Evolutionary conservation across 2,113 vertebrate genomes (phyloP).

Genomic region (Oreocharis arfaki): DNA sequence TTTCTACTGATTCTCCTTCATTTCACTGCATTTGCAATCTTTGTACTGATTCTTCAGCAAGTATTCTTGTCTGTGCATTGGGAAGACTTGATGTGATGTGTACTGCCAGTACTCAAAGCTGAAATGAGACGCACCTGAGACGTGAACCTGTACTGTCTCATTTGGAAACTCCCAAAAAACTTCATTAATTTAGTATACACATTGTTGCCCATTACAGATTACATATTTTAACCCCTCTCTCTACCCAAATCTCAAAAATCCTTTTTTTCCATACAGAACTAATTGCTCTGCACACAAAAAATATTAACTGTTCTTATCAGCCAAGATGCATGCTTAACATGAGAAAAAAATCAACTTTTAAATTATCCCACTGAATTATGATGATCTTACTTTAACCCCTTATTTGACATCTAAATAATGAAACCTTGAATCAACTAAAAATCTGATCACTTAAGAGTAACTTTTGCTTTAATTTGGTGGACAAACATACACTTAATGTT

Average conservation of each 20-base stretch:
- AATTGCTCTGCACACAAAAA: neutral
- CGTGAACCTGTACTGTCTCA: neutral
- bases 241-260: neutral
- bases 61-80: neutral
- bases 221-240: neutral
- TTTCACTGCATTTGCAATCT: neutral
- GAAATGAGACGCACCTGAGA: neutral
- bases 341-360: neutral
- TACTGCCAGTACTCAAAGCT: neutral
- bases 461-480: neutral
- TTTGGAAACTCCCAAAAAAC: neutral
- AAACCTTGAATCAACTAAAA: neutral
- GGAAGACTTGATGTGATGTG: neutral
- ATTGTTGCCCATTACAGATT: neutral
- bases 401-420: neutral
- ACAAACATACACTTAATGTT: neutral
- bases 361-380: neutral
- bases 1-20: neutral
- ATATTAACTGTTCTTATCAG: neutral
- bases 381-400: neutral
- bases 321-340: neutral
- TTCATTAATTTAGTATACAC: neutral
- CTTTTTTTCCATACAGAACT: neutral
- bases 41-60: neutral
- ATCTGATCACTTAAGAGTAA: neutral